Base-by-base conservation (phyloP, 2,888 invertebrate species). In the Slavum lentiscoides region DNA sequence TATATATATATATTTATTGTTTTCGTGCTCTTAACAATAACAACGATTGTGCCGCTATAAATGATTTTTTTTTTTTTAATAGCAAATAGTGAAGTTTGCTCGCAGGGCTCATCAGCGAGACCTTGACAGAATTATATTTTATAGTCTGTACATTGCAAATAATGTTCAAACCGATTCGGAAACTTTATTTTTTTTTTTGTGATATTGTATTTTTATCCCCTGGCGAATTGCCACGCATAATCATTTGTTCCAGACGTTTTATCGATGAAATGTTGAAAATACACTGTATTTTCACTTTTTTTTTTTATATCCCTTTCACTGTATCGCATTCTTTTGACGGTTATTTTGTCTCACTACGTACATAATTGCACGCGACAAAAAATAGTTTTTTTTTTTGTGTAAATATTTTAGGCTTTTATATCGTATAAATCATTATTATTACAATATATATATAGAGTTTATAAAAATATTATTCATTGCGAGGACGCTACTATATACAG, bases 181-280 rank as follows among this genome's bases (percentile, higher is more conserved):
- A 66, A 39, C 21, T 74, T 30, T 7, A 53, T 55, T 43, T 53
- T 68, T 49, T 49, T 43, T 74, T 66, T 55, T 66, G 49, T 53
- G 13, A 66, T 55, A 55, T 74, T 74, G 37, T 74, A 74, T 74
- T 74, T 77, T 77, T 68, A 69, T 77, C 77, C 37, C 77, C 37
- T 77, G 77, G 77, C 77, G 21, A 23, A 53, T 17, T 6, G 77
- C 77, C 77, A 77, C 17, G 62, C 30, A 77, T 62, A 77, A 77
- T 77, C 68, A 68, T 77, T 77, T 69, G 37, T 61, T 21, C 58
- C 69, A 69, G 77, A 77, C 69, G 37, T 77, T 77, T 69, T 55
- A 77, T 77, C 77, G 77, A 77, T 69, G 77, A 77, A 77, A 77
- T 69, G 68, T 70, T 77, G 37, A 1, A 30, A 30, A 70, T 69